Evolutionary conservation across 2,113 vertebrate genomes (phyloP), one percentile per base, ranked within the genome.

Genomic region (Stegostoma tigrinum): DNA sequence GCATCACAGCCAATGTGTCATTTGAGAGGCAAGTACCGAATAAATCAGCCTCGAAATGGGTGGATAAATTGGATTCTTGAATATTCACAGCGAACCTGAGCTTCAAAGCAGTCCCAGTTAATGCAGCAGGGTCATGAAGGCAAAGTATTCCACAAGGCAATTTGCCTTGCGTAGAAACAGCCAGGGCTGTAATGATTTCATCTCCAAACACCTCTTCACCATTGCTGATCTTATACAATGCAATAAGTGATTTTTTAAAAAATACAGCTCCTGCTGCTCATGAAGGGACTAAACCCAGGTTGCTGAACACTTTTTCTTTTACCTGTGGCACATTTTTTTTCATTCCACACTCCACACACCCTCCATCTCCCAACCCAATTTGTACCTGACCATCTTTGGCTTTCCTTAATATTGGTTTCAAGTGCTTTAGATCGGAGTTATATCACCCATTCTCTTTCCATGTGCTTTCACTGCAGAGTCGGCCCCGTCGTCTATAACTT

Each of bases 91-190:
- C 45, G 61, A 66, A 66, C 19, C 17, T 66, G 89, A 38, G 89
- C 89, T 66, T 67, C 61, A 66, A 93, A 93, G 89, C 89, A 66
- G 89, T 64, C 61, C 66, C 89, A 67, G 89, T 93, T n/a, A 93
- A 38, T n/a, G n/a, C 61, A 93, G 34, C 89, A 21, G 19, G 61
- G 89, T 67, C 89, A 93, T 8, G 61, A 38, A 93, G n/a, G 80
- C 42, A 83, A 83, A 83, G 80, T 83, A 19, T 45, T 83, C 14
- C 80, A 45, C 38, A 42, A 83, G 38, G 6, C 38, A 12, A 38
- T 38, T 80, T 38, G 75, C 75, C 38, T 83, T 83, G 17, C 23
- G 89, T 66, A 66, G 64, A n/a, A 93, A 93, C 61, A 23, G 64
- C 23, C 34, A 66, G 61, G 2, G 61, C 61, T 23, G 34, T 66